phyloP scores from a whole-genome alignment of 1,140 invertebrate species.

The Ceratosolen solmsi region DNA sequence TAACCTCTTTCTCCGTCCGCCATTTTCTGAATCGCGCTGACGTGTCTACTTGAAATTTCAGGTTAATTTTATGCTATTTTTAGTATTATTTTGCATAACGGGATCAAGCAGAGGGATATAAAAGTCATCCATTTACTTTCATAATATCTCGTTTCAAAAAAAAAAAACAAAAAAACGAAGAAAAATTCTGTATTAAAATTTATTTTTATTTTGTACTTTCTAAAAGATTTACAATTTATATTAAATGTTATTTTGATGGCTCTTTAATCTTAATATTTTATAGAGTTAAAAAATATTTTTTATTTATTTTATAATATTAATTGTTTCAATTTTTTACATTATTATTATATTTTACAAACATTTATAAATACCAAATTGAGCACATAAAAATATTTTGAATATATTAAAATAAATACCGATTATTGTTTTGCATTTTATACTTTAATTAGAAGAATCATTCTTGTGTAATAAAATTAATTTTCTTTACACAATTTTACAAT shows the following conservation, averaged over 20 bases:
- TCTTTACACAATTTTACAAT: neutral
- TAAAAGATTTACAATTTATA: constrained; percentile 8
- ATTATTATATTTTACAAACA: neutral
- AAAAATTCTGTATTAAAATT: neutral
- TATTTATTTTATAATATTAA: too few species aligned
- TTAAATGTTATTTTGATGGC: neutral
- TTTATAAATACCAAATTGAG: neutral
- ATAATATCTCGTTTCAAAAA: neutral
- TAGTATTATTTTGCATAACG: constrained; percentile 10
- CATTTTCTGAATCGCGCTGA: neutral
- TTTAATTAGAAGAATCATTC: neutral
- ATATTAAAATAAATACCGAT: neutral
- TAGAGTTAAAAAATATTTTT: too few species aligned
- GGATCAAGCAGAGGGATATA: neutral
- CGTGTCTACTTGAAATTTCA: neutral
- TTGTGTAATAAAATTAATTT: neutral
- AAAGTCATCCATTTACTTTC: neutral
- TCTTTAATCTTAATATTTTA: too few species aligned
- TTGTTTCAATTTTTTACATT: too few species aligned
- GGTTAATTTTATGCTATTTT: neutral
- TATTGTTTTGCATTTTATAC: neutral
- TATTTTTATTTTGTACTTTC: neutral
- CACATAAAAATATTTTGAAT: too few species aligned
- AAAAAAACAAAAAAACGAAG: neutral
- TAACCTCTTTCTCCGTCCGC: neutral